Evolutionary conservation across 2,888 invertebrate genomes (phyloP).

Genomic region (Ormyrus rosae): DNA sequence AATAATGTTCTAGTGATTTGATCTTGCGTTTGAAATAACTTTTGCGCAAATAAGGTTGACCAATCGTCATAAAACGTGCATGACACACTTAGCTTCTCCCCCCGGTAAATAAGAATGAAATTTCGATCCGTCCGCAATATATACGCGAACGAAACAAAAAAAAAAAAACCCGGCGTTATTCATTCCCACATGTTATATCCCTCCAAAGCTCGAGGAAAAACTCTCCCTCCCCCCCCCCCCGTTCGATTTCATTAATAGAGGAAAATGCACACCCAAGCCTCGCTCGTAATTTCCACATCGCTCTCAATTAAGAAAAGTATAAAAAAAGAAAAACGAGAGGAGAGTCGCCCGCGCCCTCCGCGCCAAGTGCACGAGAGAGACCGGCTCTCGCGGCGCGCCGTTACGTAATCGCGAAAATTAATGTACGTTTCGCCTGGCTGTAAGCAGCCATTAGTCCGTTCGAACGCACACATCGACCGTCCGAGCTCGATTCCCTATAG

Average conservation of each 20-base stretch:
- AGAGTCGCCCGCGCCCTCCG: too few species aligned
- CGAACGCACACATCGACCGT: constrained; percentile 1
- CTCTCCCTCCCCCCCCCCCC: too few species aligned
- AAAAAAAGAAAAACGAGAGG: too few species aligned
- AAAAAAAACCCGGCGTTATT: neutral
- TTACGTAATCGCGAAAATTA: constrained; percentile 43
- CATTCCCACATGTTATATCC: neutral
- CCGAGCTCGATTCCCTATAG: constrained; percentile 69
- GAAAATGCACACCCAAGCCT: too few species aligned
- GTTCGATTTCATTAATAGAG: too few species aligned
- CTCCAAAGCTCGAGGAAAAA: too few species aligned
- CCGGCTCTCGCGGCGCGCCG: neutral
- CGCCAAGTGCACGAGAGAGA: too few species aligned
- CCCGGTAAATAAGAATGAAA: constrained; percentile 36
- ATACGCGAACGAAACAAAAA: neutral
- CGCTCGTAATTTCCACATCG: too few species aligned
- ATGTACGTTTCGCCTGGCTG: constrained; percentile 10
- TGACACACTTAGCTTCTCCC: constrained; percentile 29
- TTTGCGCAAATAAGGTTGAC: constrained; percentile 53
- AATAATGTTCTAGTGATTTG: constrained; percentile 45
- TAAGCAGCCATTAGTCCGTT: constrained; percentile 34
- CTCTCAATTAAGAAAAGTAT: too few species aligned
- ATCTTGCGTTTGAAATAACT: constrained; percentile 44
- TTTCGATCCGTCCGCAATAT: constrained; percentile 20
- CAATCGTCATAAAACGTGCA: constrained; percentile 48